A percentile compares a stretch with the other conserved stretches of the same genome.
Conservation (phyloP, 2,113 vertebrate genomes). For the Malurus cyaneus region DNA sequence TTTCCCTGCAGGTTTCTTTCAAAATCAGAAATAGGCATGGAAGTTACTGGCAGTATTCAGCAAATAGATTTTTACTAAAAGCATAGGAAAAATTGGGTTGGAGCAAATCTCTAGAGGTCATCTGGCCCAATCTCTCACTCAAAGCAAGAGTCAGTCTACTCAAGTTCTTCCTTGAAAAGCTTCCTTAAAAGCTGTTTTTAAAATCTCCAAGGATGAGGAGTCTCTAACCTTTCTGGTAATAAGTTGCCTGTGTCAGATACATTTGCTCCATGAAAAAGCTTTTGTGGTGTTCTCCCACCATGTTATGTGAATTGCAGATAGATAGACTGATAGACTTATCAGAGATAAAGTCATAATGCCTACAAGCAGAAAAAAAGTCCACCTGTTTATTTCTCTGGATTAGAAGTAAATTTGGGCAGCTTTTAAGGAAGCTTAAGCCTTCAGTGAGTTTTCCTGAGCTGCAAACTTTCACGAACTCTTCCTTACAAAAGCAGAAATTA, state of each 20-base stretch:
- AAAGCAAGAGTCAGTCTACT: neutral
- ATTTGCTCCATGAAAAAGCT: neutral
- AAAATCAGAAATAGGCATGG: neutral
- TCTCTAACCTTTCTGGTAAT: fast-evolving
- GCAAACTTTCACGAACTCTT: neutral
- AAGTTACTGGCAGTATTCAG: neutral
- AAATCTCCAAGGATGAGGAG: neutral
- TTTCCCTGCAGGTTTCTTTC: neutral
- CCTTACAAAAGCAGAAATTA: neutral
- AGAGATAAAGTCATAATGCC: neutral
- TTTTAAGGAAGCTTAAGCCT: neutral
- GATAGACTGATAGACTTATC: neutral
- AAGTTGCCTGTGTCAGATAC: neutral
- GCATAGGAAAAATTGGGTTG: neutral
- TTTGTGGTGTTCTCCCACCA: fast-evolving
- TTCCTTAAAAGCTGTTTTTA: neutral
- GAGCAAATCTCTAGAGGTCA: neutral
- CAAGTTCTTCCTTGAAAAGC: neutral
- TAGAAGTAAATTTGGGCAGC: neutral
- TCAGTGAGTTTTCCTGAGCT: neutral
- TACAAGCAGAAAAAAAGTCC: neutral
- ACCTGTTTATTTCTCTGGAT: neutral
- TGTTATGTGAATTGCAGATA: neutral
- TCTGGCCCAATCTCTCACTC: neutral
- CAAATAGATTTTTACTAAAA: neutral